Evolutionary conservation across 1,140 invertebrate species (phyloP).

Genomic region (Eulimnadia texana): DNA sequence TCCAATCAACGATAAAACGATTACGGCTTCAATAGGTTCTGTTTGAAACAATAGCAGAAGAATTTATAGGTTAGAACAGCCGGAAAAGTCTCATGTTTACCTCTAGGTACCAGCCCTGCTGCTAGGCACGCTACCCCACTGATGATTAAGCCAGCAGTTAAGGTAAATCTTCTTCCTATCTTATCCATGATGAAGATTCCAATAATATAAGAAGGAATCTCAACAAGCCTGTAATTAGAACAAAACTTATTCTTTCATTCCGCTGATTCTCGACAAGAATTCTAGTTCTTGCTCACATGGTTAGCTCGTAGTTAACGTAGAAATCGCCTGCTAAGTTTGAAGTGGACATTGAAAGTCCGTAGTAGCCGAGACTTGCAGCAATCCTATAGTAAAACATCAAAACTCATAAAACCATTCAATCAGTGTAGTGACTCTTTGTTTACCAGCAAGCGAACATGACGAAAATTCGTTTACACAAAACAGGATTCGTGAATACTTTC

Average conservation of each 20-base stretch:
- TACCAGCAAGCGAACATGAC: slow-evolving; percentile 18
- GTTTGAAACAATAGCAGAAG: slow-evolving; percentile 11
- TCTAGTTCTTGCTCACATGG: slow-evolving; percentile 7
- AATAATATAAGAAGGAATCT: slow-evolving; percentile 15
- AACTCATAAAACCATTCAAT: neutral
- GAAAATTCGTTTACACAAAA: slow-evolving; percentile 3
- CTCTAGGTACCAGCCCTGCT: slow-evolving; percentile 5
- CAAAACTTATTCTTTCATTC: neutral
- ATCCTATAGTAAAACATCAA: slow-evolving; percentile 2
- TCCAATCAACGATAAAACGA: slow-evolving; percentile 27
- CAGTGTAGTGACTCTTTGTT: neutral
- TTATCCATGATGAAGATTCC: slow-evolving; percentile 12
- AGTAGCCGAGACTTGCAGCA: slow-evolving; percentile 13
- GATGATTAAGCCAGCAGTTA: slow-evolving; percentile 9
- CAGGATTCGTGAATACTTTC: slow-evolving; percentile 9
- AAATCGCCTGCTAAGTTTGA: slow-evolving; percentile 12
- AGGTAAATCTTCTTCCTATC: slow-evolving; percentile 10
- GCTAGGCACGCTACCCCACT: slow-evolving; percentile 8
- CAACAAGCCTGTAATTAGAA: slow-evolving; percentile 3
- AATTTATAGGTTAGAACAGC: slow-evolving; percentile 5
- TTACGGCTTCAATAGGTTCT: no score
- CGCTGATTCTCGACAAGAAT: neutral
- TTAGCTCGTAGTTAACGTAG: slow-evolving; percentile 15
- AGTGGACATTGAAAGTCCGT: slow-evolving; percentile 13
- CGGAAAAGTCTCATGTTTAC: neutral